Evolutionary conservation across 2,113 vertebrate genomes (phyloP), one percentile per base, ranked within the genome.

Genomic region (Pelmatolapia mariae): DNA sequence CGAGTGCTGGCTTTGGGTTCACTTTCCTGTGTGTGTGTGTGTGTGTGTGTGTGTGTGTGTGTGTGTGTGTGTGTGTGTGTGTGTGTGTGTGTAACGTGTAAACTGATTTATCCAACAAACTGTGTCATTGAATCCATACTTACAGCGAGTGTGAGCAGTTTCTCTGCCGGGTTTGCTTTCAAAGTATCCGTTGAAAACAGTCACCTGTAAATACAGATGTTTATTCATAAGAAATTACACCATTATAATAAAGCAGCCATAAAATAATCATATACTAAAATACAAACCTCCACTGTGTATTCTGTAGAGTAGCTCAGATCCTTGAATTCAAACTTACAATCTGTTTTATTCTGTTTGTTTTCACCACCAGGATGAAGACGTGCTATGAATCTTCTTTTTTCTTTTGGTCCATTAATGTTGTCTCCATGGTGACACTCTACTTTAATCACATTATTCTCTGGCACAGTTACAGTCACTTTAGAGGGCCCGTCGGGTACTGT

Each of bases 261-360:
- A 5, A 45, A 61, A 3, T 7, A 12, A 1, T 8, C 26, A 61
- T 26, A 10, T 5, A 0, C 1, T 19, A 6, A 33, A 73, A 8
- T 24, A 86, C 95, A 95, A 95, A 99, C 98, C 96, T 2, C 0
- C 71, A 98, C 81, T 0, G 0, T 3, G 57, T 99, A 98, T 0
- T 1, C 0, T 9, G 97, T 97, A 43, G 80, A 94, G 82, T 97
- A 98, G 0, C 36, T 33, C n/a, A 99, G 97, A 53, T 96, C 0
- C 1, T 5, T 0, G 52, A 93, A 89, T 2, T 0, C 0, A 93
- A 98, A 98, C 29, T 63, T 3, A 63, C 59, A 63, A 4, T 0
- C 8, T 10, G 1, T 0, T 0, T 0, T 0, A 7, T 1, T 0
- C 22, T 4, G 22, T 0, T 33, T 33, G 57, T 0, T 9, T n/a